phyloP scores from a whole-genome alignment of 2,888 invertebrate genomes.

The Eupeodes luniger region DNA sequence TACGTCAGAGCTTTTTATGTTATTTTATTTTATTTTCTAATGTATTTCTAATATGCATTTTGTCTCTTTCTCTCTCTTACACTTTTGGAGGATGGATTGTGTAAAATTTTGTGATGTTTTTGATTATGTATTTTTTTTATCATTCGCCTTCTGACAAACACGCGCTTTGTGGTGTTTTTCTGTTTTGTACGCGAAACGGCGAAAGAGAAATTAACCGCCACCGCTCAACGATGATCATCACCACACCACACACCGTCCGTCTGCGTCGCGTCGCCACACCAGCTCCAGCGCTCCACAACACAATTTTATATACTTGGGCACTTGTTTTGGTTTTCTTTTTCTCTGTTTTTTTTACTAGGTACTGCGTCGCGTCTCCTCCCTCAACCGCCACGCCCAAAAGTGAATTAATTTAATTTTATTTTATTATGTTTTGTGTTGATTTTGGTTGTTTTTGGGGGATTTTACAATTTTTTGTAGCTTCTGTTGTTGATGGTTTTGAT shows the following conservation, averaged over 20 bases:
- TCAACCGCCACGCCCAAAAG: constrained; percentile 68
- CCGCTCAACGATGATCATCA: background rate
- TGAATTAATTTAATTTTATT: constrained; percentile 29
- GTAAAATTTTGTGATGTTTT: constrained; percentile 15
- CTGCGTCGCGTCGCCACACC: too few species aligned
- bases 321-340: constrained; percentile 39
- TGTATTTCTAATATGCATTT: constrained; percentile 27
- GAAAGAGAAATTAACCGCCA: constrained; percentile 35
- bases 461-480: constrained; percentile 6
- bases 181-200: constrained; percentile 15
- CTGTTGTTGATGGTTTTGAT: constrained; percentile 10
- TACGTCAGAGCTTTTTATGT: constrained; percentile 55
- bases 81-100: background rate
- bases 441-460: constrained; percentile 10
- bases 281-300: too few species aligned
- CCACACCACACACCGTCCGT: background rate
- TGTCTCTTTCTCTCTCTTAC: constrained; percentile 33
- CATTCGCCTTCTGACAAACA: constrained; percentile 39
- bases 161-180: constrained; percentile 18
- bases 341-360: background rate
- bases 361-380: constrained; percentile 66
- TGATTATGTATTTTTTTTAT: constrained; percentile 22
- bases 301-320: constrained; percentile 9
- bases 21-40: constrained; percentile 29
- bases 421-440: constrained; percentile 22